These are phyloP conservation scores for Callipepla californica DNA, from an alignment of 2,113 vertebrate species.

Conservation along the genomic window DNA sequence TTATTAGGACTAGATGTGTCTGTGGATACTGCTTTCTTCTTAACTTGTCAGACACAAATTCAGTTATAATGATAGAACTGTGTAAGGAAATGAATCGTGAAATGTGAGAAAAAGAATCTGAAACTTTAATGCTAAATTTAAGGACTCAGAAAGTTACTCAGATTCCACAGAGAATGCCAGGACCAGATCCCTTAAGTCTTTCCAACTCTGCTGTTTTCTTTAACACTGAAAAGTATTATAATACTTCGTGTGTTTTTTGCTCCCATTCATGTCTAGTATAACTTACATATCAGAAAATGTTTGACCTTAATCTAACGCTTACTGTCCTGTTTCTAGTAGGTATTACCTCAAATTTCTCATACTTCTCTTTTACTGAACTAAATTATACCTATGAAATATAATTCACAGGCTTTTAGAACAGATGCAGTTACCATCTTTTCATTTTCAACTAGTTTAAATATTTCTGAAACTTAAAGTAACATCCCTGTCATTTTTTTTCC, in stretches of 20 bases:
- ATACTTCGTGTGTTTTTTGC: neutral
- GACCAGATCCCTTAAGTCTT: neutral
- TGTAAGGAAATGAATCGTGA: slow-evolving; percentile 46
- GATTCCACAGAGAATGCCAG: neutral
- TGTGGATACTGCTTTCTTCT: slow-evolving; percentile 1
- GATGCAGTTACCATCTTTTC: slow-evolving; percentile 26
- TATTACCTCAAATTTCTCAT: slow-evolving; percentile 29
- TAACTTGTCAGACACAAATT: slow-evolving; percentile 1
- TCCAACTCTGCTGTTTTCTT: slow-evolving; percentile 21
- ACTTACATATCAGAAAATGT: slow-evolving; percentile 9
- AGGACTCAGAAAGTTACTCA: neutral
- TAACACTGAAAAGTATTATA: slow-evolving; percentile 28
- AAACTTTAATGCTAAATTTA: slow-evolving; percentile 50
- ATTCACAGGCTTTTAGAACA: slow-evolving; percentile 1
- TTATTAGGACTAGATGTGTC: neutral
- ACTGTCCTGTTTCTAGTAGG: slow-evolving; percentile 6
- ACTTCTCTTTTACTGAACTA: neutral
- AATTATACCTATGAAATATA: slow-evolving; percentile 41
- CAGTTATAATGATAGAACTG: slow-evolving; percentile 28
- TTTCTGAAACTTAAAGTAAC: slow-evolving; percentile 18
- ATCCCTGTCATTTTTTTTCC: neutral
- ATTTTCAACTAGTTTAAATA: slow-evolving; percentile 6
- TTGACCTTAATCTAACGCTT: slow-evolving; percentile 32
- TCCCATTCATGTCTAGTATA: slow-evolving; percentile 39
- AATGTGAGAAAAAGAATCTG: slow-evolving; percentile 38